Evolutionary conservation across 2,113 vertebrate genomes (phyloP).

Genomic region (Ochotona princeps): DNA sequence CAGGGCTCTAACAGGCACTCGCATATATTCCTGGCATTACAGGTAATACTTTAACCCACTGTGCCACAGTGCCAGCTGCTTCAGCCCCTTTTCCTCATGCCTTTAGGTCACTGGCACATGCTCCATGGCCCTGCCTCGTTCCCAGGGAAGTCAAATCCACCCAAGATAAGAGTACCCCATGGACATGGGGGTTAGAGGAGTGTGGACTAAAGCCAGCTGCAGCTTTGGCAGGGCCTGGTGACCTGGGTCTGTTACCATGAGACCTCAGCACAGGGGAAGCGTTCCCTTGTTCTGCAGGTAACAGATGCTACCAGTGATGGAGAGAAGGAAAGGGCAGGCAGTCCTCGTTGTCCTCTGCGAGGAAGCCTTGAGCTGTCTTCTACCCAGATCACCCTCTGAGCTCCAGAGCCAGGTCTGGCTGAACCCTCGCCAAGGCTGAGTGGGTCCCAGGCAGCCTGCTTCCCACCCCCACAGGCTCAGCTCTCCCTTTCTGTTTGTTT

Average conservation of each 20-base stretch:
- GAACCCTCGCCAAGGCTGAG: fast-evolving
- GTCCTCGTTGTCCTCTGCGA: not conserved
- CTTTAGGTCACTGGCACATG: no score
- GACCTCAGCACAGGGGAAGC: not conserved
- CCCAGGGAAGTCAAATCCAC: not conserved
- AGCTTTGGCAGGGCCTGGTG: not conserved
- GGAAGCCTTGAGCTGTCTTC: not conserved
- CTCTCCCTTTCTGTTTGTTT: not conserved
- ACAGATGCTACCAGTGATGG: not conserved
- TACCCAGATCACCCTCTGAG: not conserved
- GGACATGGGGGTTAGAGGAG: not conserved
- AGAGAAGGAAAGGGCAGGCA: not conserved
- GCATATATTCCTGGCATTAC: no score
- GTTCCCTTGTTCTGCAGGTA: not conserved
- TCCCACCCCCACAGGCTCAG: not conserved
- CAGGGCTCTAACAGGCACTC: no score
- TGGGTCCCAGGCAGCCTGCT: not conserved
- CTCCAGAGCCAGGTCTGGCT: no score
- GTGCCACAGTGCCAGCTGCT: no score
- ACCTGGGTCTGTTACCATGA: not conserved
- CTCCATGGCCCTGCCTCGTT: not conserved
- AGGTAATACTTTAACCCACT: no score
- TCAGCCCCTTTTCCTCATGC: no score
- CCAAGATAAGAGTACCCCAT: not conserved
- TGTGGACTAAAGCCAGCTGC: not conserved